Percentiles rank a stretch among this genome's conserved stretches.
Conservation (phyloP, 1,140 invertebrate species). For the Mercenaria mercenaria region DNA sequence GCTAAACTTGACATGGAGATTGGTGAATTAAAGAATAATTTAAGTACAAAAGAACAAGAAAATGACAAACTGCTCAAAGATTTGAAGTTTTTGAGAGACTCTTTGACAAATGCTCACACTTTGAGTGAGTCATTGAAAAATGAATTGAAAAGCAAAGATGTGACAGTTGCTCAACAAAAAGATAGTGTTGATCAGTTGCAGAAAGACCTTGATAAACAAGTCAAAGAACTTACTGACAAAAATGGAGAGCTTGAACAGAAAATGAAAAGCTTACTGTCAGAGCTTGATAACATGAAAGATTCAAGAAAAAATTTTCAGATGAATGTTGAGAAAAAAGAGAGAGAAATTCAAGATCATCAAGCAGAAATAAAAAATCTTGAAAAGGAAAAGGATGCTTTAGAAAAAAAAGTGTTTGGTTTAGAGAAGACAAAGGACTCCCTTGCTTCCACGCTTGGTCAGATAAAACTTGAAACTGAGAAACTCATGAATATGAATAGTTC, state of each 20-base stretch:
- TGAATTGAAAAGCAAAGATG: conserved; percentile 59
- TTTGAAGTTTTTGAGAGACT: conserved; percentile 56
- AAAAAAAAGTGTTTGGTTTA: conserved; percentile 41
- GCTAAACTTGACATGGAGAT: conserved; percentile 61
- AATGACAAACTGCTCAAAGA: conserved; percentile 39
- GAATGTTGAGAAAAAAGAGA: conserved; percentile 43
- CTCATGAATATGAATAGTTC: conserved; percentile 43
- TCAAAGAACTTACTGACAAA: conserved; percentile 28
- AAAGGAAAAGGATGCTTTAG: conserved; percentile 31
- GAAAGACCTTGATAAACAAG: conserved; percentile 54
- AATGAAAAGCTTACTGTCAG: conserved; percentile 7
- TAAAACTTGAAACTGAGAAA: conserved; percentile 49
- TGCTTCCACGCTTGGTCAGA: neutral
- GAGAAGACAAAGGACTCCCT: conserved; percentile 53
- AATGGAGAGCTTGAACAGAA: conserved; percentile 32
- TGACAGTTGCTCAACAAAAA: conserved; percentile 19
- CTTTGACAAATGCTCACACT: conserved; percentile 62
- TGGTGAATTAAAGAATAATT: conserved; percentile 34
- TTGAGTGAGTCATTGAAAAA: conserved; percentile 55
- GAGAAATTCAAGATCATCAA: conserved; percentile 36
- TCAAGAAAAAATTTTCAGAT: conserved; percentile 37
- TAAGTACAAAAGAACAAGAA: conserved; percentile 52
- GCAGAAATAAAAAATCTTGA: conserved; percentile 56
- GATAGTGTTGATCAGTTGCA: conserved; percentile 46
- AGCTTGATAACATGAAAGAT: conserved; percentile 58